These are phyloP conservation scores for Recurvirostra avosetta DNA, from an alignment of 2,113 vertebrate species.

Conservation along the genomic window DNA sequence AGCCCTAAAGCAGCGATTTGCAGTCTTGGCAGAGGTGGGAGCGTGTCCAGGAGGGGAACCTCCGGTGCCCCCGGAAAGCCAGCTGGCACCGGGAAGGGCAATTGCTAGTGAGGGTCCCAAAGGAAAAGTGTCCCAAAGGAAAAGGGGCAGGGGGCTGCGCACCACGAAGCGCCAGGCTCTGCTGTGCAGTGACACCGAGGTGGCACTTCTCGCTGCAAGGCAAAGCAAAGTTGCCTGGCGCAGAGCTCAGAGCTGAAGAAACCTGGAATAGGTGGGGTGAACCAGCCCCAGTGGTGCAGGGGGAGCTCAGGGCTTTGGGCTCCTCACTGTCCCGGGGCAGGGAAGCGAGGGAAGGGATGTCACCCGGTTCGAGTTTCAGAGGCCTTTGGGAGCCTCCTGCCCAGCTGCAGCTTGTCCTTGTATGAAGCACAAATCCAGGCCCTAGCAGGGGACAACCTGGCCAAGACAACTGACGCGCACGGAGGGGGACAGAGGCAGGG, in stretches of 20 bases:
- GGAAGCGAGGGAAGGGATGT: neutral
- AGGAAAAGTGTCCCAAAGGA: neutral
- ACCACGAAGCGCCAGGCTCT: neutral
- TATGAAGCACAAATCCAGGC: neutral
- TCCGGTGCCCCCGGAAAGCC: neutral
- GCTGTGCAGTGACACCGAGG: fast-evolving
- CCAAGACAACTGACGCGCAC: neutral
- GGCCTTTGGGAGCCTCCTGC: neutral
- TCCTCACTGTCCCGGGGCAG: neutral
- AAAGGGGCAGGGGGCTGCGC: neutral
- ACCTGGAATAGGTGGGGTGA: neutral
- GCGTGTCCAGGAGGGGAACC: no score
- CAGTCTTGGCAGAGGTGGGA: neutral
- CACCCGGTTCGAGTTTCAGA: neutral
- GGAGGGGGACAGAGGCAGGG: neutral
- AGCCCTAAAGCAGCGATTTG: neutral
- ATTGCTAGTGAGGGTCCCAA: neutral
- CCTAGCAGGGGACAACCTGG: neutral
- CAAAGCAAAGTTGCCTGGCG: neutral
- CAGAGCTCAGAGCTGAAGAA: neutral
- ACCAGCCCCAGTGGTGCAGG: neutral
- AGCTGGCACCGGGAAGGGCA: neutral
- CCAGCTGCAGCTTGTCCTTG: neutral
- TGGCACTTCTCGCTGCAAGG: neutral
- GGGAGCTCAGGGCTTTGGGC: neutral